Base-by-base conservation (phyloP, 2,797 vertebrate genomes). In the Pogonophryne albipinna region DNA sequence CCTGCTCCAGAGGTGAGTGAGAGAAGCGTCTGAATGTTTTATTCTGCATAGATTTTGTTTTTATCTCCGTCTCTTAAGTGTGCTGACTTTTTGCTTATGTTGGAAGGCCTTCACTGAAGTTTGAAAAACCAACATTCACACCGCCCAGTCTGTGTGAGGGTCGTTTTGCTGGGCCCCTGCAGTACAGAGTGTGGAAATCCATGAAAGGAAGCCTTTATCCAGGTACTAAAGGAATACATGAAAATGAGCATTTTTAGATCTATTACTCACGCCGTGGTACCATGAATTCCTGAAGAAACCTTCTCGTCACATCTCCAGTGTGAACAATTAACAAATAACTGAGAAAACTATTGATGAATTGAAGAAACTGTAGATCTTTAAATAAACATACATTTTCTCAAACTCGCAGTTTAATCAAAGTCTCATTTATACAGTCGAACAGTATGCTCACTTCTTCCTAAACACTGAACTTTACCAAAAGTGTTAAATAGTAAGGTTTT, bases 151-250 rank as follows among this genome's bases (percentile, higher is more conserved):
- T 95, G 80, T 95, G 95, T 49, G 95, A 96, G 77, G 95, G 95
- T 7, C 93, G 95, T 5, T 96, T 96, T 50, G 95, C 95, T 1
- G 95, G 95, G 16, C 95, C 95, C 1, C 91, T 96, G 75, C 95
- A 96, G 90, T 96, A 96, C 85, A 87, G 95, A 69, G 95, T 95
- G 49, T 96, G 95, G 95, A 96, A 96, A 82, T 95, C 93, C 23
- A 94, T 96, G 85, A 96, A 94, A 85, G 93, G 92, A 79, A 95
- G 92, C 84, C 84, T 96, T 71, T 95, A 95, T 76, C 95, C 95
- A 95, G 95, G 95, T 96, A 91, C 34, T 41, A 56, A 5, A 52
- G 50, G 12, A 23, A 23, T 12, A 8, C 6, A 15, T 15, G 3
- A 55, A 55, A 15, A 55, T 31, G 23, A 50, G 6, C 6, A 10